These are phyloP conservation scores for Phylloscopus trochiloides DNA, from an alignment of 2,113 vertebrate species.

Conservation along the genomic window DNA sequence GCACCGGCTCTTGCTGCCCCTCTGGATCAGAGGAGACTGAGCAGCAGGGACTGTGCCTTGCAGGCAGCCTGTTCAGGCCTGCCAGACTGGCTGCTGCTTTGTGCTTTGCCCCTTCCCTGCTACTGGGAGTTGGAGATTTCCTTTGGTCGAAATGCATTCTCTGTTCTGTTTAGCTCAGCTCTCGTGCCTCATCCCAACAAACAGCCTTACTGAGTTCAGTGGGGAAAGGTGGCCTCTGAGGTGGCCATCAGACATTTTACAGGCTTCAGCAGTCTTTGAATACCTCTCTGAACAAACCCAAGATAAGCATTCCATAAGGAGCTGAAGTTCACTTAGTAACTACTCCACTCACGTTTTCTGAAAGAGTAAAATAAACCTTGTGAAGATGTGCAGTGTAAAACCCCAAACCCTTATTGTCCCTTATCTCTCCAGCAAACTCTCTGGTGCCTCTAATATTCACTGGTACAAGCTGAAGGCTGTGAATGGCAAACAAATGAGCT, in stretches of 20 bases:
- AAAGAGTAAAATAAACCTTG: neutral
- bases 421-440: neutral
- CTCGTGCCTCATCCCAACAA: accelerated
- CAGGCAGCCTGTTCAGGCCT: accelerated
- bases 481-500: neutral
- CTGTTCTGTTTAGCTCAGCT: neutral
- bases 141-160: neutral
- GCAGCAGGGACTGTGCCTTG: neutral
- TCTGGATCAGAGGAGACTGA: neutral
- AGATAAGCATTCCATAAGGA: neutral
- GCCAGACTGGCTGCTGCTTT: accelerated
- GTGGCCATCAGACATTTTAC: neutral
- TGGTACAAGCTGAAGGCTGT: neutral
- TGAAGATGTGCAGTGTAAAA: neutral
- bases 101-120: neutral
- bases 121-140: neutral
- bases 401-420: neutral
- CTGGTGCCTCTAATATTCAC: neutral
- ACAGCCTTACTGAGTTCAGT: neutral
- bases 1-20: neutral
- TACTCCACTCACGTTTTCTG: neutral
- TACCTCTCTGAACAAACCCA: neutral
- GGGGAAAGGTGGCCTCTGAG: neutral
- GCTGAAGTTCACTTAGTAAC: neutral
- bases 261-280: neutral